Evolutionary conservation across 2,113 vertebrate species (phyloP), one percentile per base, ranked within the genome.

Genomic region (Axis porcinus): DNA sequence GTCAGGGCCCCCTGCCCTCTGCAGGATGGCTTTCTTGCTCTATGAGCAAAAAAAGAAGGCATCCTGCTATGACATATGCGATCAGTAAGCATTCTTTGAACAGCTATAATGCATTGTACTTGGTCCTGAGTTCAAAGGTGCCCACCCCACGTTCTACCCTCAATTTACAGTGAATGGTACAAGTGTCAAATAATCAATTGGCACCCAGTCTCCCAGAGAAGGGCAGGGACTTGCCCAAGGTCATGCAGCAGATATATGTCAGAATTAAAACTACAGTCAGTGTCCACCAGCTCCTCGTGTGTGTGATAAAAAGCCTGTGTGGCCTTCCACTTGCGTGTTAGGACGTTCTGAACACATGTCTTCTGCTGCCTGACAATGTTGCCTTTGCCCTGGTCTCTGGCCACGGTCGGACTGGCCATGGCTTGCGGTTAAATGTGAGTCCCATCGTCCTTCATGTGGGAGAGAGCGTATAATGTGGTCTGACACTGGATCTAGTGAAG

Each of bases 341-440:
- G 54, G n/a, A 84, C 3, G 12, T 55, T 60, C 60, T 70, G 55
- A 90, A 67, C 15, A 23, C 5, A 1, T 1, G 14, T 16, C 52
- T 90, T 89, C 47, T 40, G 19, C 33, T 52, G 43, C 9, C 79
- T 64, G 57, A 28, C 25, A 86, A 0, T 1, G 0, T 25, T 57
- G 60, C 52, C 70, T 94, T 96, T 52, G 67, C 58, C 62, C 67
- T 90, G 83, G 25, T 89, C 47, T 92, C 85, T 52, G 47, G 67
- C 79, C 78, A 40, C 5, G 6, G 91, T 98, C 14, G 45, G 54
- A 27, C 85, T 55, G 23, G 92, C 60, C 43, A 70, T 85, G 97
- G 93, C 91, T 98, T 99, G 98, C 97, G 98, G 98, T 98, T 98
- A 98, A 98, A 97, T 96, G 91, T 93, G 91, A 85, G 74, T 95